Percentiles rank a stretch among this genome's conserved stretches.
These are phyloP conservation scores for Gila orcuttii DNA, from an alignment of 2,113 vertebrate species.

Conservation along the genomic window DNA sequence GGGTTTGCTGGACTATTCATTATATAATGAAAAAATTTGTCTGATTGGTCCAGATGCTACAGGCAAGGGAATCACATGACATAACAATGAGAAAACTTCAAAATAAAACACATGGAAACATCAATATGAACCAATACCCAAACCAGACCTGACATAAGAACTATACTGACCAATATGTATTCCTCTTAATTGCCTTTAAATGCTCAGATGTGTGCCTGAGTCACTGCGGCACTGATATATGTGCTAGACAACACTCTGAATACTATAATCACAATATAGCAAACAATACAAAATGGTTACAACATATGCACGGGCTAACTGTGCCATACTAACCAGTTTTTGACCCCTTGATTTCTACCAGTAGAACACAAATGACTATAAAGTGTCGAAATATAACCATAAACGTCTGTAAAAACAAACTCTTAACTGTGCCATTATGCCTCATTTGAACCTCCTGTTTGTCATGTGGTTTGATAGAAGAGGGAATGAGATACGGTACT, in stretches of 20 bases:
- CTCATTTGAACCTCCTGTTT: conserved; percentile 20
- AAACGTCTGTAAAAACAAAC: background rate
- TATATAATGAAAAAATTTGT: too few species aligned
- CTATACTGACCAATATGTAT: background rate
- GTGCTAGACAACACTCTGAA: background rate
- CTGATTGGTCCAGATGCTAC: too few species aligned
- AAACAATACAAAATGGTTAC: too few species aligned
- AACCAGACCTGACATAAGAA: background rate
- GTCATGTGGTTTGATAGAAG: conserved; percentile 31
- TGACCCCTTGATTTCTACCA: background rate
- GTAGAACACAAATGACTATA: background rate
- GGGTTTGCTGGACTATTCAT: too few species aligned
- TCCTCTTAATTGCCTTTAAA: background rate
- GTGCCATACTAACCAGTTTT: background rate
- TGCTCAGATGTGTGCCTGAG: background rate
- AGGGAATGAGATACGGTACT: background rate
- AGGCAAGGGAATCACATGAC: too few species aligned
- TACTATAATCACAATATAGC: too few species aligned
- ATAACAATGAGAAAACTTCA: too few species aligned
- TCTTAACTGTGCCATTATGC: conserved; percentile 27
- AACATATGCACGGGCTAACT: background rate
- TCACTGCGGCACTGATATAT: background rate
- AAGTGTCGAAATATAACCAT: background rate
- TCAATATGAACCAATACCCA: too few species aligned
- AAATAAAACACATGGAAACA: too few species aligned